Percentiles rank a stretch among this genome's conserved stretches.
phyloP scores from a whole-genome alignment of 1,140 invertebrate species.

The Sycophila sp. region DNA sequence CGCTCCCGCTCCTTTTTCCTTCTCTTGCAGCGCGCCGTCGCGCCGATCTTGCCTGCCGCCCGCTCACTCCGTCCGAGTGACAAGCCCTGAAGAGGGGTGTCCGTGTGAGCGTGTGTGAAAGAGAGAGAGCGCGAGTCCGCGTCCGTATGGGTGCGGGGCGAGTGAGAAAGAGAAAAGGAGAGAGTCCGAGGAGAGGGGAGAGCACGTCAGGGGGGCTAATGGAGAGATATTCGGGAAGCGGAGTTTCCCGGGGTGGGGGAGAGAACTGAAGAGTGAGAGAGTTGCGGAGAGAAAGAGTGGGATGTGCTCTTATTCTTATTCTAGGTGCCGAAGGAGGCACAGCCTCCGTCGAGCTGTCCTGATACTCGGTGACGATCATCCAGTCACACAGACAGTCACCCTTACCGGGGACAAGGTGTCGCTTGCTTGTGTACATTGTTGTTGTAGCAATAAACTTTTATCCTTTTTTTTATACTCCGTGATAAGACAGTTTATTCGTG shows the following conservation, averaged over 20 bases:
- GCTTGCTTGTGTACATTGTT: too few species aligned
- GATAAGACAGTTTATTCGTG: too few species aligned
- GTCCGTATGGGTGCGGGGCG: too few species aligned
- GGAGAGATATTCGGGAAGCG: slow-evolving; percentile 64
- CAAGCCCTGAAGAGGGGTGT: slow-evolving; percentile 48
- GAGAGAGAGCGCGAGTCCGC: slow-evolving; percentile 34
- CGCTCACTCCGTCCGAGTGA: slow-evolving; percentile 40
- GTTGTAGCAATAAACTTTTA: too few species aligned
- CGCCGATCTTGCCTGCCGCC: slow-evolving; percentile 42
- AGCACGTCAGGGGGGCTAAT: slow-evolving; percentile 61
- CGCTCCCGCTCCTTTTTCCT: slow-evolving; percentile 37
- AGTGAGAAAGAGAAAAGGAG: slow-evolving; percentile 44
- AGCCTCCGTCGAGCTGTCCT: slow-evolving; percentile 21
- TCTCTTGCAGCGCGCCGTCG: slow-evolving; percentile 36
- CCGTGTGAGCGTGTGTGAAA: slow-evolving; percentile 18
- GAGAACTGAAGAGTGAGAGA: too few species aligned
- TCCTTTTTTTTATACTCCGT: too few species aligned
- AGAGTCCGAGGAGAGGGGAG: slow-evolving; percentile 52
- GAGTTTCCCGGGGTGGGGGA: slow-evolving; percentile 53
- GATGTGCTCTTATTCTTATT: slow-evolving; percentile 47
- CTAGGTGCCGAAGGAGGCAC: slow-evolving; percentile 48
- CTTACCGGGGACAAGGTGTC: too few species aligned
- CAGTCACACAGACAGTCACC: too few species aligned
- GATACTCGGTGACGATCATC: too few species aligned
- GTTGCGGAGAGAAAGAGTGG: slow-evolving; percentile 54